Conservation (phyloP, 2,113 vertebrate genomes). For the Leiothrix lutea region DNA sequence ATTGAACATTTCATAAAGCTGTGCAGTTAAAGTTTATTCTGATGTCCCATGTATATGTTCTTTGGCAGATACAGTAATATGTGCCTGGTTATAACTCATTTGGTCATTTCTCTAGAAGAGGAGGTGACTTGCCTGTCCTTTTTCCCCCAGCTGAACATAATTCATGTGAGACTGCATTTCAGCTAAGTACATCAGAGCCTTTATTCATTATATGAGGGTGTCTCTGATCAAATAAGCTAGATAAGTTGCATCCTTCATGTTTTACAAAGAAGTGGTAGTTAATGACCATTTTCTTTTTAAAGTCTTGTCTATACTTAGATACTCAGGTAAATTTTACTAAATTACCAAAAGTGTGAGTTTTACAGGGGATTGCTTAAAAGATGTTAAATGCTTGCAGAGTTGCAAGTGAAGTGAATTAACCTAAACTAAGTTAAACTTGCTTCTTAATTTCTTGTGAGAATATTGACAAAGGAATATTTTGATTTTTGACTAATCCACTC, state of each 20-base stretch:
- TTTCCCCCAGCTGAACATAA: neutral
- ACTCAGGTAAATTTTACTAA: conserved; percentile 52
- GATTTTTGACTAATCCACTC: conserved; percentile 9
- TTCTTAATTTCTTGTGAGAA: conserved; percentile 4
- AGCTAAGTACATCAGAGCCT: neutral
- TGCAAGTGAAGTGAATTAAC: conserved; percentile 13
- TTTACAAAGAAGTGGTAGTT: conserved; percentile 3
- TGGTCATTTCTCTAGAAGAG: neutral
- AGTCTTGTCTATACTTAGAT: conserved; percentile 19
- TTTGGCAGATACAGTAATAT: conserved; percentile 5
- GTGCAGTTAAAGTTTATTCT: conserved; percentile 43
- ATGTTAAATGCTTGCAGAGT: neutral
- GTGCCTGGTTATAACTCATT: neutral
- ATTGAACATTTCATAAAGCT: conserved; percentile 41
- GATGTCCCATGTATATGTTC: neutral
- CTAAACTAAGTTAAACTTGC: neutral
- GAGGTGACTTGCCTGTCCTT: neutral
- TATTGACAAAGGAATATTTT: conserved; percentile 8
- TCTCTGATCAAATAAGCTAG: neutral
- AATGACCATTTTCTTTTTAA: neutral
- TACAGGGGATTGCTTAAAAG: conserved; percentile 10
- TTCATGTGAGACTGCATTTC: neutral
- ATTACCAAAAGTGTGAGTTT: conserved; percentile 44
- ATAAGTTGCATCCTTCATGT: neutral
- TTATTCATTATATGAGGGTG: neutral